These are phyloP conservation scores for Menidia beryllina DNA, from an alignment of 2,113 vertebrate species.

Conservation along the genomic window DNA sequence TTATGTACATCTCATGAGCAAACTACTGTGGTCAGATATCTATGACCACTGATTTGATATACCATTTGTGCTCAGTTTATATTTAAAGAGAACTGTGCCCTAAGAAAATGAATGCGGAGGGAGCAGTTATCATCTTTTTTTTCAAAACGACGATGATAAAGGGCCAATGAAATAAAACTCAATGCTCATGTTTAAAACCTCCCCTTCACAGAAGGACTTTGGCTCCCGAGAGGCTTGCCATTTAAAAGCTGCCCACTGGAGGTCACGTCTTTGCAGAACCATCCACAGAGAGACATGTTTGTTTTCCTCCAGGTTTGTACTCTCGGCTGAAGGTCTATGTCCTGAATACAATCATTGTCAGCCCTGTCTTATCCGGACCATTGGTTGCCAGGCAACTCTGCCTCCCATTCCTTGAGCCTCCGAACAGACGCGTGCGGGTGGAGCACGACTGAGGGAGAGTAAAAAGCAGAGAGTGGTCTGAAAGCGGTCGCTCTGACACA, in stretches of 20 bases:
- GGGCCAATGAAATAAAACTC: conserved; percentile 4
- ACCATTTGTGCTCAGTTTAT: no score
- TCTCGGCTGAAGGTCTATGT: conserved; percentile 69
- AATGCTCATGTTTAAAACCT: conserved; percentile 19
- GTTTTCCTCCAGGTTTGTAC: conserved; percentile 73
- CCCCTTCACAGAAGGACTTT: conserved; percentile 13
- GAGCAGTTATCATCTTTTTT: conserved; percentile 5
- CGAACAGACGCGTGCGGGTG: conserved; percentile 56
- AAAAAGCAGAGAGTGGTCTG: conserved; percentile 46
- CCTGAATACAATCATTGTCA: conserved; percentile 74
- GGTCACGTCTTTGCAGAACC: conserved; percentile 52
- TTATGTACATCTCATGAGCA: no score
- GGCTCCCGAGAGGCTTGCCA: conserved; percentile 60
- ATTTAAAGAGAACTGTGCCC: no score
- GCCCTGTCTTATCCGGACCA: conserved; percentile 67
- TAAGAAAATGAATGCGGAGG: background rate
- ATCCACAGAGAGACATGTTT: conserved; percentile 63
- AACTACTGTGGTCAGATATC: no score
- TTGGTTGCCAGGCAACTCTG: conserved; percentile 83
- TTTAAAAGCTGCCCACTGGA: conserved; percentile 46
- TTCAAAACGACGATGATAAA: conserved; percentile 14
- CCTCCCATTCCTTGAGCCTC: conserved; percentile 76
- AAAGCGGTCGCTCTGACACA: conserved; percentile 32
- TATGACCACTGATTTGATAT: no score
- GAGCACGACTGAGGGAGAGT: conserved; percentile 57